Base-by-base conservation (phyloP, 2,797 vertebrate species). In the Falco naumanni region DNA sequence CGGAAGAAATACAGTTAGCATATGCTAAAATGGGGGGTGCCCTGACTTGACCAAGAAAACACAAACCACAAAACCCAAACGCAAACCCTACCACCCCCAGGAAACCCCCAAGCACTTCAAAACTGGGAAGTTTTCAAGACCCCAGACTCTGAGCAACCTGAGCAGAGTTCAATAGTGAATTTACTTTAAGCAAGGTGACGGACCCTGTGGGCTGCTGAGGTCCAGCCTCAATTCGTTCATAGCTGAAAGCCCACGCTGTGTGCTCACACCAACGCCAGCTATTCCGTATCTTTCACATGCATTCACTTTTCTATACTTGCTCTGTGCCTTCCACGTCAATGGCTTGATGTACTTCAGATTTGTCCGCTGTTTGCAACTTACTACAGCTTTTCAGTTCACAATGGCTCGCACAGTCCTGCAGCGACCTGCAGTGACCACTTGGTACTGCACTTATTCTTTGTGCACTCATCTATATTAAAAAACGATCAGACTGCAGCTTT, bases 251-350 rank as follows among this genome's bases (percentile, higher is more conserved):
- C 22, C 43, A 2, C 7, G 0, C 11, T 6, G 26, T 5, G 26
- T 7, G 24, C 63, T 16, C 33, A 16, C 47, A 11, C 12, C 8
- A 5, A 1, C 5, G 5, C 5, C 60, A 29, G n/a, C 65, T 11
- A 3, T 17, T 54, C 18, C 39, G 5, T 33, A 1, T 5, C 48
- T 31, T 28, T 57, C 37, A 3, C 1, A 0, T 1, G 33, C 5
- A 0, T 22, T 63, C 57, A 1, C 39, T 31, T 50, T 20, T 12
- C 50, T 15, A 2, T 29, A 11, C n/a, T 75, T 7, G 5, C 31
- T 53, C 57, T 5, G 15, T 29, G 59, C 66, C 20, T 17, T 47
- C 54, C 11, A 3, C 2, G 0, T 2, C 59, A 10, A 3, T 4
- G 47, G 10, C 47, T 29, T 25, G 15, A 1, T 16, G 51, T 17